These are phyloP conservation scores for Diuraphis noxia DNA, from an alignment of 1,140 invertebrate genomes.

Conservation along the genomic window DNA sequence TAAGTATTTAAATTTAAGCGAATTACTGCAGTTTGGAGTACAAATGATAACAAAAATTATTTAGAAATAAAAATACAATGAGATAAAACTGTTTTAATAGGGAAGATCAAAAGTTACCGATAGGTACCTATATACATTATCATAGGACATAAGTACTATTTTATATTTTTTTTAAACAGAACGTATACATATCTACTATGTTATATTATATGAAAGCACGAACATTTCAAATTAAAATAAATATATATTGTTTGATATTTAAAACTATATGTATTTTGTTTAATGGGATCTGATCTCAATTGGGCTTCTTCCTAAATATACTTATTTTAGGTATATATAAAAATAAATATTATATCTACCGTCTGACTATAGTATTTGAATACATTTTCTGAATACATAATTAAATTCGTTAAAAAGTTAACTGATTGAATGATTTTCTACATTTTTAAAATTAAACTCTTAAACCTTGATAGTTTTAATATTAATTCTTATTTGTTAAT, in stretches of 20 bases:
- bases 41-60: not conserved
- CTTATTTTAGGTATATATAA: no score
- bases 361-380: not conserved
- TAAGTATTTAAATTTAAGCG: not conserved
- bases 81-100: not conserved
- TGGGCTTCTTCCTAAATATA: not conserved
- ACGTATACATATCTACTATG: not conserved
- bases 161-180: no score
- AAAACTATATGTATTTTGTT: not conserved
- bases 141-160: no score
- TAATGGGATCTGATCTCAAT: fast-evolving
- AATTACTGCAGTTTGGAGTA: not conserved
- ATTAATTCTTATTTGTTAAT: no score
- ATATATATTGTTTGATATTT: not conserved
- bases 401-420: not conserved
- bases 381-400: not conserved
- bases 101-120: not conserved
- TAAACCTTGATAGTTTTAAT: not conserved
- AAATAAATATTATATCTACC: no score
- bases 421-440: not conserved
- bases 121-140: not conserved
- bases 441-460: not conserved
- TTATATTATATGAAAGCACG: not conserved
- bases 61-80: not conserved
- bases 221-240: not conserved